Evolutionary conservation across 2,888 invertebrate species (phyloP), one percentile per base, ranked within the genome.

Genomic region (Coelinius sp.): DNA sequence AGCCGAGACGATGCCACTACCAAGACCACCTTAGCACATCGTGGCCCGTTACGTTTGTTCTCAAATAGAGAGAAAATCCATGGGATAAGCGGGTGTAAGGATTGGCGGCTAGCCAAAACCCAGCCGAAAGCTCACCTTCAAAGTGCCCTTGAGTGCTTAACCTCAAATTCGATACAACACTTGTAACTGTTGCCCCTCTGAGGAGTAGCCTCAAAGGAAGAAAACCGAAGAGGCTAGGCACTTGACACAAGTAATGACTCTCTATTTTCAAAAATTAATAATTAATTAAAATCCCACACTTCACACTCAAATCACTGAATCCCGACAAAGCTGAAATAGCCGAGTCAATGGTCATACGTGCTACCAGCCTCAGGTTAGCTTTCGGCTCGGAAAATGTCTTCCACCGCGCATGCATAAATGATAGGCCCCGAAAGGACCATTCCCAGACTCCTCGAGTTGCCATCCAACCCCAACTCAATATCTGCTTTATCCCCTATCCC

Each of bases 11-110:
- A 22, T 52, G 52, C 56, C 56, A 56, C 27, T 27, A 56, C 56
- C 56, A 56, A 56, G 56, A 56, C 25, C 56, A 25, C 25, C 27
- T 56, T 56, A 17, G 56, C 27, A 62, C 68, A 71, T 59, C 38
- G 59, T 24, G 14, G 46, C 52, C 79, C 80, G 81, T 83, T 81
- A 82, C 84, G 84, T 85, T 86, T 86, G 85, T 85, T 86, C 85
- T 85, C 85, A 85, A 86, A 86, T 84, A 85, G 84, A 86, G 84
- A 85, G 85, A 84, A 83, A 86, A 84, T 83, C 82, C 82, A 81
- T 27, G 79, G 84, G 83, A 81, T 81, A 82, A 84, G 81, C 79
- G 79, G 70, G 70, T 14, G 46, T 44, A 81, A 75, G 78, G 78
- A 81, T 85, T 86, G 86, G 86, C 86, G 80, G 74, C 75, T 78